Evolutionary conservation across 2,113 vertebrate genomes (phyloP), one percentile per base, ranked within the genome.

Genomic region (Heloderma charlesbogerti): DNA sequence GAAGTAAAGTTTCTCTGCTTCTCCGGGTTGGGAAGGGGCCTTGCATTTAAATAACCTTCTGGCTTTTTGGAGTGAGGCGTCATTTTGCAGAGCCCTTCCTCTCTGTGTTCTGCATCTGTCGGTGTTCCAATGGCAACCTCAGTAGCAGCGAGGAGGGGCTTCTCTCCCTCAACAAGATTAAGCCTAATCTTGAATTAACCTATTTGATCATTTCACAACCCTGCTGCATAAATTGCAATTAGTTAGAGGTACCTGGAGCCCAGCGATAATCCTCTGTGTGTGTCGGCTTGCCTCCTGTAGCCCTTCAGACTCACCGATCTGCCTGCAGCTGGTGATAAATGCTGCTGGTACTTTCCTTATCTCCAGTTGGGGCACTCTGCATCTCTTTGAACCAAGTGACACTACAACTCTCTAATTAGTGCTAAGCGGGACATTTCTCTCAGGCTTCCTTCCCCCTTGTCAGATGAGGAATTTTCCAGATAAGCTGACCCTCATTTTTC

Each of bases 121-220:
- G 75, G 80, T 83, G 88, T 81, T 54, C 66, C 34, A 74, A 72
- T 27, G 8, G 79, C 78, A 20, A 31, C 31, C 48, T 48, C 69
- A 6, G 63, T 22, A 1, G 54, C 88, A 66, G 88, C 90, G 94
- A 91, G 92, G 87, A 93, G 86, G 48, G 54, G 90, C 89, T 84
- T 89, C 91, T 92, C 37, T 66, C 66, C 89, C 75, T 8, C 89
- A 96, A 88, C 86, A 95, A 96, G 95, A 97, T 98, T 97, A 97
- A 97, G 96, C 95, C 95, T 98, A 96, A 98, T 98, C 97, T 97
- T 93, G 48, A 94, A 95, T 97, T 98, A 97, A 97, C 96, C 96
- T 96, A 92, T 97, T 97, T 97, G 97, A 98, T 97, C 95, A 97
- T 94, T 95, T 97, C 95, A 92, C 93, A 92, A 95, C 94, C 86